phyloP scores from a whole-genome alignment of 1,140 invertebrate species.

The Drosophila insularis region DNA sequence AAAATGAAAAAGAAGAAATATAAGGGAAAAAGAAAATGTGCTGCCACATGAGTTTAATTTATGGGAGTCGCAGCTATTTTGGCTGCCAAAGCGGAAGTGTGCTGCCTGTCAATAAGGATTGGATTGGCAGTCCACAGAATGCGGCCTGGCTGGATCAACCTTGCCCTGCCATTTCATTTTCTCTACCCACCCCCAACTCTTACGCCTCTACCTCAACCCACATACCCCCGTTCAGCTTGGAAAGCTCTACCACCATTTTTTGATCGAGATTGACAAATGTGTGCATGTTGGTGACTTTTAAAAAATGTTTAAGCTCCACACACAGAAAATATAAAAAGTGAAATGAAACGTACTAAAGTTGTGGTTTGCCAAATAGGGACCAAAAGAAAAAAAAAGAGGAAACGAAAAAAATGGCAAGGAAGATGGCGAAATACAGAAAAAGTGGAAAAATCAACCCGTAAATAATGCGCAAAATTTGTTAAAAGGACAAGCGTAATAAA shows the following conservation, averaged over 20 bases:
- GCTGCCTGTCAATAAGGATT: constrained; percentile 77
- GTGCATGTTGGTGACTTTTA: constrained; percentile 79
- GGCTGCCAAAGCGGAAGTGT: constrained; percentile 78
- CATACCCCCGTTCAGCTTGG: no score
- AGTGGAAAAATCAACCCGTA: constrained; percentile 48
- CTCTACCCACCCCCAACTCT: constrained; percentile 1
- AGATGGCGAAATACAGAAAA: constrained; percentile 14
- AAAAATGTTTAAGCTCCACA: constrained; percentile 72
- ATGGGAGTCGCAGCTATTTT: constrained; percentile 77
- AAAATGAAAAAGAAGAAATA: constrained; percentile 38
- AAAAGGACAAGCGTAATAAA: constrained; percentile 79
- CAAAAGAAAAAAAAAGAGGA: not conserved
- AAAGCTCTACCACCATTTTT: constrained; percentile 14
- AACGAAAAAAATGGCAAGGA: no score
- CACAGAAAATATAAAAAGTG: constrained; percentile 51
- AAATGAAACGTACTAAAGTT: constrained; percentile 66
- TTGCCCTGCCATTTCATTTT: constrained; percentile 19
- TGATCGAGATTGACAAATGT: constrained; percentile 77
- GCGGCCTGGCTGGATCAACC: constrained; percentile 41
- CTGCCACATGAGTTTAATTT: constrained; percentile 77
- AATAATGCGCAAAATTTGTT: constrained; percentile 80
- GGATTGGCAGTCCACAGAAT: constrained; percentile 71
- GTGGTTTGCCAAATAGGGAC: constrained; percentile 23
- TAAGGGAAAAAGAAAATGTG: constrained; percentile 21
- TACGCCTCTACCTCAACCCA: not conserved